A percentile compares a stretch with the other conserved stretches of the same genome.
phyloP scores from a whole-genome alignment of 2,113 vertebrate genomes.

The Hippotragus niger region DNA sequence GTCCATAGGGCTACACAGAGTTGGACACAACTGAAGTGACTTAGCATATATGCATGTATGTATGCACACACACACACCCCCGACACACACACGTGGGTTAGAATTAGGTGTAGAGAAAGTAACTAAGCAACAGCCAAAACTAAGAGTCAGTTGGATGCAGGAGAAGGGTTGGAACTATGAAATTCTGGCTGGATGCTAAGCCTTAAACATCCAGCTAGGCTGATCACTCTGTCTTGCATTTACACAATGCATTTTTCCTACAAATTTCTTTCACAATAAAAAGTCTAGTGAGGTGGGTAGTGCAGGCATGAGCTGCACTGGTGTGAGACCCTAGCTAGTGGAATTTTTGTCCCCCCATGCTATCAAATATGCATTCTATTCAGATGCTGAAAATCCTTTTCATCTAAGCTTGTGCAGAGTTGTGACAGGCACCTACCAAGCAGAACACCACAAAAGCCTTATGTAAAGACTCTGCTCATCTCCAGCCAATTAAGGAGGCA shows the following conservation, averaged over 20 bases:
- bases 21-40: background rate
- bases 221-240: background rate
- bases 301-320: background rate
- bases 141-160: background rate
- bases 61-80: background rate
- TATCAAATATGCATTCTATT: background rate
- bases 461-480: slow-evolving; percentile 16
- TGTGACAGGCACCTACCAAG: background rate
- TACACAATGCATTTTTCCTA: background rate
- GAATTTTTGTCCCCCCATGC: background rate
- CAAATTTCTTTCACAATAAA: background rate
- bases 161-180: background rate
- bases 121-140: background rate
- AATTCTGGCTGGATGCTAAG: background rate
- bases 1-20: background rate
- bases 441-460: background rate
- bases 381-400: slow-evolving; percentile 30
- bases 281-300: background rate
- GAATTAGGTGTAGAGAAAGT: background rate
- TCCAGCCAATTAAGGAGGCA: slow-evolving; percentile 13
- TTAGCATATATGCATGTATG: background rate
- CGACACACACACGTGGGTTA: background rate
- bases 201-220: background rate
- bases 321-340: background rate
- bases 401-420: background rate